Base-by-base conservation (phyloP, 2,113 vertebrate genomes). In the Anser brachyrhynchus region DNA sequence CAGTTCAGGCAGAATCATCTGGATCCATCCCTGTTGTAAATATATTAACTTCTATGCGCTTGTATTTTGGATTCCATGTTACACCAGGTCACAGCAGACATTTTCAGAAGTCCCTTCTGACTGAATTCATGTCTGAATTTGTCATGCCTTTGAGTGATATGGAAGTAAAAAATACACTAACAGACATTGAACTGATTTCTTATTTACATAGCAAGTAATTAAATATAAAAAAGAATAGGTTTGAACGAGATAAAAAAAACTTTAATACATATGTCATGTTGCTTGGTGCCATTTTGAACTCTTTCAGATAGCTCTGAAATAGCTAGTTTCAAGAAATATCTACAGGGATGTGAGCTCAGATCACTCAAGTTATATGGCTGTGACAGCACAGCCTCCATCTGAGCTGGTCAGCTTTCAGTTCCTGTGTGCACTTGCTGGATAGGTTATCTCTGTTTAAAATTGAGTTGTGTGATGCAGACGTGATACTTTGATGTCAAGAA, bases 151-250 rank as follows among this genome's bases (percentile, higher is more conserved):
- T 83, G 89, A 73, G 58, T 7, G 4, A n/a, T 23, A 51, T 85
- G 59, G 54, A 87, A 83, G 59, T 55, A 87, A 79, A 58, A 79
- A 89, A 90, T 76, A 70, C 72, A 70, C 58, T 26, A 70, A 18
- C 74, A 95, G 67, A 37, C 55, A 72, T 66, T 85, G 75, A 89
- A 29, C 74, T 70, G 44, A 39, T 80, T 84, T 76, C 89, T 74
- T 96, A 91, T 95, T 97, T 97, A 80, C 91, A 85, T 85, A 73
- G 59, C 28, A 28, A 58, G 78, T 51, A 84, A 80, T 73, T 85
- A 25, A 58, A 10, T 80, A 52, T 52, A 33, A 80, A 95, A 93
- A 39, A 15, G 15, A 87, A 55, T 6, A 70, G 62, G 29, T 67
- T 87, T 75, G 66, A 96, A 44, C 12, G 58, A 70, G 74, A 83